These are phyloP conservation scores for Nymphalis c-album DNA, from an alignment of 2,888 invertebrate genomes.

Conservation along the genomic window DNA sequence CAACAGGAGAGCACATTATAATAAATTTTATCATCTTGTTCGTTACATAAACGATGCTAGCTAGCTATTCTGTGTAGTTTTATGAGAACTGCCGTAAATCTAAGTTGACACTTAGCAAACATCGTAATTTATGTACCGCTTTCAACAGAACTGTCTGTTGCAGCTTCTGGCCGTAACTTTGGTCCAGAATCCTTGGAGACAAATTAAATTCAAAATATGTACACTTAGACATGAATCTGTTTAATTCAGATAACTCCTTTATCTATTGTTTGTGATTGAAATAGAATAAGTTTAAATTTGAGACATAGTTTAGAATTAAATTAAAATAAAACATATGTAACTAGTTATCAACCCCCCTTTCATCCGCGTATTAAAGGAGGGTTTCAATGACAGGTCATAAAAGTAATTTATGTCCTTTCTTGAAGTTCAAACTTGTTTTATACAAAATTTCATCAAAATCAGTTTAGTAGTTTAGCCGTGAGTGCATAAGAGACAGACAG, in stretches of 20 bases:
- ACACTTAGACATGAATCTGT: slow-evolving; percentile 21
- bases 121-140: slow-evolving; percentile 37
- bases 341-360: too few species aligned
- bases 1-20: background rate
- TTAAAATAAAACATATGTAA: too few species aligned
- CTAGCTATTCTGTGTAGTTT: slow-evolving; percentile 24
- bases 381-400: too few species aligned
- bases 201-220: slow-evolving; percentile 32
- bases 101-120: slow-evolving; percentile 34
- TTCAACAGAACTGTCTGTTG: slow-evolving; percentile 37
- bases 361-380: too few species aligned
- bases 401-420: too few species aligned
- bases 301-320: too few species aligned
- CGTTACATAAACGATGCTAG: slow-evolving; percentile 9
- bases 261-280: background rate
- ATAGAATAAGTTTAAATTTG: too few species aligned
- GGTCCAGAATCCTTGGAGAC: slow-evolving; percentile 27
- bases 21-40: background rate
- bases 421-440: too few species aligned
- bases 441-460: too few species aligned
- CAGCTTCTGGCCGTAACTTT: slow-evolving; percentile 33
- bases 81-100: slow-evolving; percentile 31
- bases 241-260: slow-evolving; percentile 6
- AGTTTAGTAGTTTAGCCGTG: too few species aligned
- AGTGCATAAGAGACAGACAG: too few species aligned